Evolutionary conservation across 2,888 invertebrate species (phyloP).

Genomic region (Morpho helenor): DNA sequence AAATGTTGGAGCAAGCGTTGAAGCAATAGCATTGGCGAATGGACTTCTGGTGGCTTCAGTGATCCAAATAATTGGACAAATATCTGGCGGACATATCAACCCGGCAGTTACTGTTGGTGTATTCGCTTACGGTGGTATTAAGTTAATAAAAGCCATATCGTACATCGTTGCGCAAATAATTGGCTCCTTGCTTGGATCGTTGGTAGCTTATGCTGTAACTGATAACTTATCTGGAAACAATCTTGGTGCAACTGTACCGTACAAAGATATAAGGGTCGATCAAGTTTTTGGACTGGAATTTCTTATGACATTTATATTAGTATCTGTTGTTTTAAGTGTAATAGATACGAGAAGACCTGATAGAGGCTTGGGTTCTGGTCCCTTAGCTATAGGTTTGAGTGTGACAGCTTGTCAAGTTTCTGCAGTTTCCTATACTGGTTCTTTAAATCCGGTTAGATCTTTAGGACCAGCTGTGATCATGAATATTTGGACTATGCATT

Average conservation of each 20-base stretch:
- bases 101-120: slow-evolving; percentile 25
- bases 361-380: slow-evolving; percentile 16
- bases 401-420: slow-evolving; percentile 25
- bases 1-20: slow-evolving; percentile 1
- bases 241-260: slow-evolving; percentile 23
- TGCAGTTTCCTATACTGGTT: slow-evolving; percentile 21
- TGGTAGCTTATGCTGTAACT: slow-evolving; percentile 19
- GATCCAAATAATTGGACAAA: slow-evolving; percentile 23
- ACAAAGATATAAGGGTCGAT: slow-evolving; percentile 6
- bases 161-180: slow-evolving; percentile 22
- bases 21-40: slow-evolving; percentile 18
- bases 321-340: slow-evolving; percentile 23
- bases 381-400: slow-evolving; percentile 25
- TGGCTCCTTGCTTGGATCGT: slow-evolving; percentile 19
- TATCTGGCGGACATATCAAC: slow-evolving; percentile 28
- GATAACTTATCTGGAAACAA: slow-evolving; percentile 7
- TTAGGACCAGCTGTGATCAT: slow-evolving; percentile 27
- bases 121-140: slow-evolving; percentile 20
- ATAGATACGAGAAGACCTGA: slow-evolving; percentile 6
- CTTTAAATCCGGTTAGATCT: slow-evolving; percentile 26
- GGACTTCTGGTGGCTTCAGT: slow-evolving; percentile 25
- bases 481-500: slow-evolving; percentile 26
- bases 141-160: slow-evolving; percentile 17
- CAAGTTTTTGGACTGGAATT: slow-evolving; percentile 26
- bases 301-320: slow-evolving; percentile 26